These are phyloP conservation scores for Malurus alboscapulatus DNA, from an alignment of 2,113 vertebrate species.

Conservation along the genomic window DNA sequence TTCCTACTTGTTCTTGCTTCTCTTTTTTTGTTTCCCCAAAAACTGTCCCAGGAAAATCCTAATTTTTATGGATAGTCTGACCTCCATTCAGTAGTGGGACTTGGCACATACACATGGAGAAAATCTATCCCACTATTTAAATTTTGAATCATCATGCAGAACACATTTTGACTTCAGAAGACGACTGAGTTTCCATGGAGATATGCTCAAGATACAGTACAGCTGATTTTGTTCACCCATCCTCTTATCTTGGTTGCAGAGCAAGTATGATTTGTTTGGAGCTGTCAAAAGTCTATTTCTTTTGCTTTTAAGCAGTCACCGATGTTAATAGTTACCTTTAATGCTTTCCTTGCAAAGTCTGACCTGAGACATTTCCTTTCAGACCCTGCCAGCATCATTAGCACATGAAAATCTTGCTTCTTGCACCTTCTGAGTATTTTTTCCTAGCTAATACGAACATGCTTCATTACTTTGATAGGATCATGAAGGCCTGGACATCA, in stretches of 20 bases:
- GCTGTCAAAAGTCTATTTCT: background rate
- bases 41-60: background rate
- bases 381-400: background rate
- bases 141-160: background rate
- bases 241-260: background rate
- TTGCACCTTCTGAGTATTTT: background rate
- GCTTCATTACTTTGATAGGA: background rate
- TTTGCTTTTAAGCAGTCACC: background rate
- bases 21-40: background rate
- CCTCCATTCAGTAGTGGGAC: background rate
- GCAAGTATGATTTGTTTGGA: background rate
- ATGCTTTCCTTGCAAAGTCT: background rate
- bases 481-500: background rate
- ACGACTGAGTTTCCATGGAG: constrained; percentile 54
- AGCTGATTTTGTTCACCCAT: constrained; percentile 27
- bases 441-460: background rate
- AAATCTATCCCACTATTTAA: background rate
- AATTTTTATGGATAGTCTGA: background rate
- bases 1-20: background rate
- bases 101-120: background rate
- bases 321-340: background rate
- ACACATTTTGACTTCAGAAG: background rate
- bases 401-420: background rate
- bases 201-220: background rate
- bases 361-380: background rate